A percentile compares a stretch with the other conserved stretches of the same genome.
Conservation (phyloP, 2,113 vertebrate species). For the Donacobius atricapilla region DNA sequence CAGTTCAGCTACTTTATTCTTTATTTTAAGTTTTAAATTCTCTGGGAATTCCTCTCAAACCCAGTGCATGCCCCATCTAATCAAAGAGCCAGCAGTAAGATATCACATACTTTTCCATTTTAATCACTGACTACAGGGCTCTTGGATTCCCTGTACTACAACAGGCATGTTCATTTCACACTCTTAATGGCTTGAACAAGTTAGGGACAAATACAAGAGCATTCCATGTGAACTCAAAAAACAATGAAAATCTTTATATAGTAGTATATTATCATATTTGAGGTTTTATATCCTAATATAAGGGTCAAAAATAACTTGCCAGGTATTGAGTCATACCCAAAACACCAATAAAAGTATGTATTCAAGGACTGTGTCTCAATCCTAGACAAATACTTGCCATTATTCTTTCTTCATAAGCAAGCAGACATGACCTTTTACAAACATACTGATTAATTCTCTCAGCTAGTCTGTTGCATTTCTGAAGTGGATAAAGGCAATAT, state of each 20-base stretch:
- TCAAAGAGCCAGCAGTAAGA: not conserved
- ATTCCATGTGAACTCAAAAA: not conserved
- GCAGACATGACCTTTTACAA: not conserved
- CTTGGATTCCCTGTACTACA: not conserved
- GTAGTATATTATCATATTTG: not conserved
- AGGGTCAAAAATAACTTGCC: not conserved
- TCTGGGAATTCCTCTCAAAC: not conserved
- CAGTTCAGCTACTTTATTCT: not conserved
- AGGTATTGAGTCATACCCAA: not conserved
- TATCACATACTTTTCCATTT: not conserved
- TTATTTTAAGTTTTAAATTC: not conserved
- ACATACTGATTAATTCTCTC: not conserved
- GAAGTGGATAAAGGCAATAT: not conserved
- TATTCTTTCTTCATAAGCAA: not conserved
- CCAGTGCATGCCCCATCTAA: not conserved
- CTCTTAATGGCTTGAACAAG: not conserved
- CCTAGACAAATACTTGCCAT: not conserved
- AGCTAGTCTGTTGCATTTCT: not conserved
- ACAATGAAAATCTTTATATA: not conserved
- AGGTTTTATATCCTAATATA: not conserved
- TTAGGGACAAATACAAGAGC: not conserved
- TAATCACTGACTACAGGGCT: not conserved
- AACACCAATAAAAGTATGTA: not conserved
- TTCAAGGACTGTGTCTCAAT: not conserved
- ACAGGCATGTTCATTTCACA: not conserved